These are phyloP conservation scores for Solea solea DNA, from an alignment of 2,113 vertebrate species.

Conservation along the genomic window DNA sequence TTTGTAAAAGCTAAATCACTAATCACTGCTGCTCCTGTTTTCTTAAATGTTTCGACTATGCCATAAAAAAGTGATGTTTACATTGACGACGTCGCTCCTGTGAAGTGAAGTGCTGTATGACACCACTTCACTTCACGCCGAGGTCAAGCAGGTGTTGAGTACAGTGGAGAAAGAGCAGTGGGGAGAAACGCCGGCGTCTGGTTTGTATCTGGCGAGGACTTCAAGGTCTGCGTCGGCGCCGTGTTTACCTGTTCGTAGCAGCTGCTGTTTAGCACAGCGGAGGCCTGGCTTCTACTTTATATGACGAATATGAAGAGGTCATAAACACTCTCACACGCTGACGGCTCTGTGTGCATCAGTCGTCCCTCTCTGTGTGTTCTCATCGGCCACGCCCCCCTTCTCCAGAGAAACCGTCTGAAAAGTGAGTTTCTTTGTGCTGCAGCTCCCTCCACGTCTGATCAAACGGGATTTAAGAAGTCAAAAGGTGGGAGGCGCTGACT, in stretches of 20 bases:
- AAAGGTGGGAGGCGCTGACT: too few species aligned
- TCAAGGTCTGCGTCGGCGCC: conserved; percentile 7
- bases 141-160: background rate
- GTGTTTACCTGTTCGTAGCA: conserved; percentile 31
- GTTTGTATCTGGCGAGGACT: conserved; percentile 26
- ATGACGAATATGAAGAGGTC: conserved; percentile 33
- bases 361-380: conserved; percentile 45
- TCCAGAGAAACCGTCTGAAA: too few species aligned
- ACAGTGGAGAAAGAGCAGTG: background rate
- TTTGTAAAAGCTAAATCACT: too few species aligned
- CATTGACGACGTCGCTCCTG: too few species aligned
- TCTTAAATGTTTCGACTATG: too few species aligned
- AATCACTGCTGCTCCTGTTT: too few species aligned
- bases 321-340: conserved; percentile 11
- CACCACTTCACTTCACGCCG: too few species aligned
- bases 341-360: conserved; percentile 25
- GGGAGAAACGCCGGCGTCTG: background rate
- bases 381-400: conserved; percentile 7
- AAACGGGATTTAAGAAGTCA: too few species aligned
- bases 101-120: background rate
- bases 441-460: too few species aligned
- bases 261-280: conserved; percentile 13
- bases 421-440: too few species aligned
- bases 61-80: too few species aligned
- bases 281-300: conserved; percentile 20